These are phyloP conservation scores for Geophilus truncorum DNA, from an alignment of 2,888 invertebrate genomes.

Conservation along the genomic window DNA sequence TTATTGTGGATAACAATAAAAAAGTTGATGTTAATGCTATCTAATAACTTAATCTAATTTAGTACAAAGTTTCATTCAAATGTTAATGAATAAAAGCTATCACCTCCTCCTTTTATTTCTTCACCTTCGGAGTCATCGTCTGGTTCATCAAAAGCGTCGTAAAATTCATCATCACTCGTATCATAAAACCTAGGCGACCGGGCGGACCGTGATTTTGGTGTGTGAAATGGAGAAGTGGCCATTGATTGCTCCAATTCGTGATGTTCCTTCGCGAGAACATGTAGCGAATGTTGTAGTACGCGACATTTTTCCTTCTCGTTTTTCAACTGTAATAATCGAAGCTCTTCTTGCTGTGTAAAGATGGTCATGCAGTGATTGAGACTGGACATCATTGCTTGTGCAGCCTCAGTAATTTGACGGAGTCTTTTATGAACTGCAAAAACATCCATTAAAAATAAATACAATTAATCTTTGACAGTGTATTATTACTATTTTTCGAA, in stretches of 20 bases:
- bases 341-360: slow-evolving; percentile 61
- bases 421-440: slow-evolving; percentile 50
- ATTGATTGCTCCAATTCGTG: slow-evolving; percentile 63
- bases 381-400: slow-evolving; percentile 56
- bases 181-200: slow-evolving; percentile 39
- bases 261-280: slow-evolving; percentile 62
- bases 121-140: not conserved
- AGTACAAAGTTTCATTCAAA: too few relatives aligned
- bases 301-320: slow-evolving; percentile 58
- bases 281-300: slow-evolving; percentile 62
- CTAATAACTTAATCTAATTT: too few relatives aligned
- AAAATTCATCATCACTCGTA: slow-evolving; percentile 42
- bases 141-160: slow-evolving; percentile 42
- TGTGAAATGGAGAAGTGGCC: slow-evolving; percentile 43
- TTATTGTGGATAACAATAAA: too few relatives aligned
- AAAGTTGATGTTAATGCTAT: too few relatives aligned
- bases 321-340: slow-evolving; percentile 49
- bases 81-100: too few relatives aligned
- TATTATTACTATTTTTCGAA: not conserved
- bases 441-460: too few relatives aligned
- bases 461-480: not conserved
- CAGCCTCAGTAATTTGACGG: slow-evolving; percentile 57
- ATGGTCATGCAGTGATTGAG: slow-evolving; percentile 60
- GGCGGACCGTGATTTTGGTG: slow-evolving; percentile 37
- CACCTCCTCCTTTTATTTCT: not conserved